phyloP scores from a whole-genome alignment of 2,888 invertebrate genomes.

The Pollenia labialis region DNA sequence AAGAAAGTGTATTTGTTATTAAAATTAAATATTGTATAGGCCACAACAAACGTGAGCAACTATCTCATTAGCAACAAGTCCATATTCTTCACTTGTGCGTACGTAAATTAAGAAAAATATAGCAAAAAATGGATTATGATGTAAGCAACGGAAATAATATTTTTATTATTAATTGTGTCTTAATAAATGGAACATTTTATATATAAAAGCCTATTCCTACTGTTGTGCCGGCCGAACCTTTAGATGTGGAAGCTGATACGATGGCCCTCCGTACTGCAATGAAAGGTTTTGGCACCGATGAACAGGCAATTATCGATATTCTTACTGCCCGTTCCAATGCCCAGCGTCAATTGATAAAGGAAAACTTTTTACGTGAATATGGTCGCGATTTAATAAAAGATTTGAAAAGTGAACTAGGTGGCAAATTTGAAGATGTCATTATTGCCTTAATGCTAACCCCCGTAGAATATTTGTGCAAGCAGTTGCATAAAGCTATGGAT shows the following conservation, averaged over 20 bases:
- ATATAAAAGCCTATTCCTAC: slow-evolving; percentile 84
- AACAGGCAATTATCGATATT: slow-evolving; percentile 88
- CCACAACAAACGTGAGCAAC: no score
- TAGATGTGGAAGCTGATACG: slow-evolving; percentile 87
- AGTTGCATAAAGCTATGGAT: slow-evolving; percentile 89
- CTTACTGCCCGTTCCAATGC: slow-evolving; percentile 88
- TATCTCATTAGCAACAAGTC: no score
- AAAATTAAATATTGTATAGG: no score
- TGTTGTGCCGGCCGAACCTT: slow-evolving; percentile 86
- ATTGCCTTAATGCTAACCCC: slow-evolving; percentile 89
- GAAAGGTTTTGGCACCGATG: slow-evolving; percentile 74
- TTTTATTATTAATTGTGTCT: no score
- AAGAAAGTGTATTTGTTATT: no score
- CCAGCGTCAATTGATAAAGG: slow-evolving; percentile 89
- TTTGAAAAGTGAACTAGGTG: slow-evolving; percentile 89
- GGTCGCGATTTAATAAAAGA: slow-evolving; percentile 87
- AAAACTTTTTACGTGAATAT: slow-evolving; percentile 86
- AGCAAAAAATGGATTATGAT: slow-evolving; percentile 50
- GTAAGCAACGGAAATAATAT: slow-evolving; percentile 25
- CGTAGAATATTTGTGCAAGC: slow-evolving; percentile 89
- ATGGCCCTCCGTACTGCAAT: slow-evolving; percentile 84
- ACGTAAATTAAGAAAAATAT: no score
- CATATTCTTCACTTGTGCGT: no score
- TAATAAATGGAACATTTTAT: no score
- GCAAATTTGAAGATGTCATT: slow-evolving; percentile 90